Base-by-base conservation (phyloP, 1,140 invertebrate genomes). In the Chelonus insularis region DNA sequence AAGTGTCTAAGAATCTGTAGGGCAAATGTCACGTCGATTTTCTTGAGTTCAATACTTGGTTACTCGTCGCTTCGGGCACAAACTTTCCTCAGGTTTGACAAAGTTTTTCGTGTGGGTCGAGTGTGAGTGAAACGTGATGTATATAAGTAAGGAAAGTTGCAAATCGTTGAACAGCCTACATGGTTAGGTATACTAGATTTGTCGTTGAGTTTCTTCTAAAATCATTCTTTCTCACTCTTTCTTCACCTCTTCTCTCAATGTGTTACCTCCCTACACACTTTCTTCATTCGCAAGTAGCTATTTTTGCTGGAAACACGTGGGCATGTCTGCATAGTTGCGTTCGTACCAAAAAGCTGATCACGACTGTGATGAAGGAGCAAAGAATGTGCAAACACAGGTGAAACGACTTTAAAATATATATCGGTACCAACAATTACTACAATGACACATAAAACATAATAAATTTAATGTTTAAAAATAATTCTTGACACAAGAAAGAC, bases 241-340 rank as follows among this genome's bases (percentile, higher is more conserved):
- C 0, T 45, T 2, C 20, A 23, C 25, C n/a, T 21, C 4, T 23
- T 39, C 37, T 34, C 20, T 16, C 4, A 41, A 11, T 18, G 9
- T 56, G n/a, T n/a, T 21, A 6, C 29, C 6, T 51, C 25, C 48
- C 32, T 43, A 32, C 39, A 43, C 45, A 45, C 55, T 57, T 57
- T 39, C 21, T 7, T 7, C 39, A 25, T 39, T n/a, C n/a, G 6
- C 12, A 39, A 21, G 29, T 6, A 9, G 37, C 39, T 57, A 57
- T 57, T 57, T 57, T 57, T 32, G 11, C 39, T 45, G 16, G 12
- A 57, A 12, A 56, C 54, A 57, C 55, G 55, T 57, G 55, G 55
- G 37, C 37, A 12, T 39, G 14, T 11, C 14, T 14, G 37, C n/a
- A 39, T 39, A 39, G 37, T 39, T 39, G 3, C 14, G 37, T 39